Conservation (phyloP, 2,797 vertebrate genomes). For the Danio choprae region DNA sequence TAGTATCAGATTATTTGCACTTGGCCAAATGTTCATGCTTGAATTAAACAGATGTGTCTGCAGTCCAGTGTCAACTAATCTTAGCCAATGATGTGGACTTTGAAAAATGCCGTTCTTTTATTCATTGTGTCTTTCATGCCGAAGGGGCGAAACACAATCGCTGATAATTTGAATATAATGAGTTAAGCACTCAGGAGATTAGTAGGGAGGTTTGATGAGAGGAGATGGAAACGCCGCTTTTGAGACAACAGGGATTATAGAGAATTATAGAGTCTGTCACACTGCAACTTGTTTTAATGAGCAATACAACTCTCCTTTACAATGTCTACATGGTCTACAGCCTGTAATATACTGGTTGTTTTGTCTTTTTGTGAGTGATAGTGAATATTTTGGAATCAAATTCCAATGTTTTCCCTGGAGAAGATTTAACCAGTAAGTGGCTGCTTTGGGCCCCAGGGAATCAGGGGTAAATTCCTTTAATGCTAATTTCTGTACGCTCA, state of each 20-base stretch:
- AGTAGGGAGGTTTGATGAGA: not conserved
- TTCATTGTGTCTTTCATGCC: not conserved
- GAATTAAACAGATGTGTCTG: slow-evolving; percentile 16
- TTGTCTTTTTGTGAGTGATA: not conserved
- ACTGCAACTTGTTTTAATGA: slow-evolving; percentile 15
- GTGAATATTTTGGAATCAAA: not conserved
- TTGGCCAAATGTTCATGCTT: not conserved
- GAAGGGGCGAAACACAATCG: slow-evolving; percentile 2
- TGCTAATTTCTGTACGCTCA: no score
- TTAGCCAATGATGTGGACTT: not conserved
- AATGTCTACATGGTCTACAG: not conserved
- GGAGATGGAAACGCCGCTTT: slow-evolving; percentile 31
- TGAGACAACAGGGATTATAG: slow-evolving; percentile 36
- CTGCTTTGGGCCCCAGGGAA: no score
- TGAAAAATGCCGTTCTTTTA: slow-evolving; percentile 11
- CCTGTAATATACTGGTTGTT: not conserved
- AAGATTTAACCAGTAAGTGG: no score
- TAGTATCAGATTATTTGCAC: not conserved
- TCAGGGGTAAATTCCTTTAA: no score
- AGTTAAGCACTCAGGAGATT: slow-evolving; percentile 1
- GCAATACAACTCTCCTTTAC: not conserved
- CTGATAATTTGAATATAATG: slow-evolving; percentile 44
- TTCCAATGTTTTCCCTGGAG: not conserved
- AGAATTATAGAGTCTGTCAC: slow-evolving; percentile 19
- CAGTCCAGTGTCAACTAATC: not conserved